Evolutionary conservation across 2,888 invertebrate species (phyloP).

Genomic region (Scaptomyza cyrtandrae): DNA sequence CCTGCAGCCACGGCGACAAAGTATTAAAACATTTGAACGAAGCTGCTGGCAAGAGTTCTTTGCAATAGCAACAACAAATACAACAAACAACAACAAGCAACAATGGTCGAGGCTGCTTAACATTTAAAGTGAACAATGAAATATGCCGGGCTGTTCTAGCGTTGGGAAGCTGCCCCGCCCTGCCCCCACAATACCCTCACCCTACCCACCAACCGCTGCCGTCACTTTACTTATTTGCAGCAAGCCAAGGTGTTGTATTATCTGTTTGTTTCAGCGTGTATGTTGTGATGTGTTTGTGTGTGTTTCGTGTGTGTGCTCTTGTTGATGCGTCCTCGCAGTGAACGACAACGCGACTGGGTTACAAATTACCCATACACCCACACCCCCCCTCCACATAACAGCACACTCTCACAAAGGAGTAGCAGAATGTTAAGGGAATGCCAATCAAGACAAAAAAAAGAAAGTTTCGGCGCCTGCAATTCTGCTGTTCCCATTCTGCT

Average conservation of each 20-base stretch:
- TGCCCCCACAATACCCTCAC: conserved; percentile 1
- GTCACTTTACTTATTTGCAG: conserved; percentile 68
- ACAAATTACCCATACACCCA: conserved; percentile 64
- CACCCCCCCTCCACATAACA: neutral
- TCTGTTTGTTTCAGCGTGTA: conserved; percentile 23
- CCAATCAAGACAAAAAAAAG: conserved; percentile 10
- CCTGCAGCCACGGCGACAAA: conserved; percentile 54
- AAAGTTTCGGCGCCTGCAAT: conserved; percentile 51
- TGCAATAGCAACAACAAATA: conserved; percentile 25
- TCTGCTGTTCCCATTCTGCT: conserved; percentile 44
- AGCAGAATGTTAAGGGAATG: conserved; percentile 12
- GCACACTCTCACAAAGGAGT: neutral
- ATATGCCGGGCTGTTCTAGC: conserved; percentile 57
- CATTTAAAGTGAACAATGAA: conserved; percentile 80
- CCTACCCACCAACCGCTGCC: neutral
- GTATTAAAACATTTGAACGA: conserved; percentile 66
- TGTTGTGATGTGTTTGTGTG: conserved; percentile 27
- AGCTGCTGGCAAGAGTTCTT: conserved; percentile 54
- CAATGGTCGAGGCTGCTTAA: conserved; percentile 66
- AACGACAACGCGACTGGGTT: conserved; percentile 59
- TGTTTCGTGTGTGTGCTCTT: conserved; percentile 22
- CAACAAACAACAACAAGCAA: conserved; percentile 28
- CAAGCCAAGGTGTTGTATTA: conserved; percentile 64
- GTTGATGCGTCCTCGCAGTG: conserved; percentile 45
- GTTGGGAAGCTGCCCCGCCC: conserved; percentile 38